phyloP scores from a whole-genome alignment of 2,797 vertebrate species.

The Margarornis squamiger region DNA sequence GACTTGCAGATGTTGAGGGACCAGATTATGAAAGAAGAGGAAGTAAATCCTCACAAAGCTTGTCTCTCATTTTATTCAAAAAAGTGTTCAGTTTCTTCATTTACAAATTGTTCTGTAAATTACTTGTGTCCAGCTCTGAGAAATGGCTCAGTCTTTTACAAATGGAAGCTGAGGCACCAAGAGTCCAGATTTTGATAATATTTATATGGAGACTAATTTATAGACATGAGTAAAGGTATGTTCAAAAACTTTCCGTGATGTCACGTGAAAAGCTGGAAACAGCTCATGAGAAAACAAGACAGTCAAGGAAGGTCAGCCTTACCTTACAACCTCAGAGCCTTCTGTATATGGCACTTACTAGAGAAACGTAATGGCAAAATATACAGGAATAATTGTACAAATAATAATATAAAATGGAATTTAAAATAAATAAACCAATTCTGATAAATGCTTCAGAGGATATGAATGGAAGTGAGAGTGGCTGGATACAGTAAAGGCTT shows the following conservation, averaged over 20 bases:
- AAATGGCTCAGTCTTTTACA: not conserved
- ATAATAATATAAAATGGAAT: not conserved
- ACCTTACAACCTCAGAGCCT: not conserved
- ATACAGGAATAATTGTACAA: not conserved
- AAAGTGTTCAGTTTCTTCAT: not conserved
- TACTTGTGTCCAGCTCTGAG: not conserved
- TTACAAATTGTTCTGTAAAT: not conserved
- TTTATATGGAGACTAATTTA: not conserved
- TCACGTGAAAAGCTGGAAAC: not conserved
- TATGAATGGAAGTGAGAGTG: not conserved
- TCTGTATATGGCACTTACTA: not conserved
- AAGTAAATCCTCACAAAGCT: not conserved
- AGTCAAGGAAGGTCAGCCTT: not conserved
- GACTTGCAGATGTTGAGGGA: not conserved
- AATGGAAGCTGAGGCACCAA: not conserved
- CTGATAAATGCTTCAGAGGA: not conserved
- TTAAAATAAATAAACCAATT: not conserved
- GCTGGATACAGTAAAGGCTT: not conserved
- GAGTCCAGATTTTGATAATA: not conserved
- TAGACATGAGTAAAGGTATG: not conserved
- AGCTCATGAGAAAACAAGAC: not conserved
- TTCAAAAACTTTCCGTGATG: not conserved
- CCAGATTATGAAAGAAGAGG: not conserved
- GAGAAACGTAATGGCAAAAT: not conserved
- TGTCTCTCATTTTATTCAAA: not conserved